A percentile compares a stretch with the other conserved stretches of the same genome.
Conservation (phyloP, 2,888 invertebrate species). For the Cerceris ruficornis region DNA sequence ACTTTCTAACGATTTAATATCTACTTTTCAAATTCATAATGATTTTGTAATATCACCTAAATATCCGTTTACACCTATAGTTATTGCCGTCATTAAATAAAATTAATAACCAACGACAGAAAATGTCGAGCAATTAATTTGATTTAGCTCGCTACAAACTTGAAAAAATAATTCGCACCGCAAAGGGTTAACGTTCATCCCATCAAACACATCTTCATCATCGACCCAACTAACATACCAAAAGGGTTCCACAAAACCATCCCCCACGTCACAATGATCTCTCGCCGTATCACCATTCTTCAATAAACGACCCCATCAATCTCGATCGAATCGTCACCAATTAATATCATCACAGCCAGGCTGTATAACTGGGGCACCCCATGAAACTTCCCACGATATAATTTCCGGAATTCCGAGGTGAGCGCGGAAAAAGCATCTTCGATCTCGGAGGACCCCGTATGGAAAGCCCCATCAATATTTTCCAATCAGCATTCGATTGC, state of each 20-base stretch:
- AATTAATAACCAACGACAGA: too few relatives aligned
- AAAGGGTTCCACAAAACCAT: too few relatives aligned
- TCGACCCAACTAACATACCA: not conserved
- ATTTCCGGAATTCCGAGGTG: conserved; percentile 59
- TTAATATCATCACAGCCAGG: conserved; percentile 36
- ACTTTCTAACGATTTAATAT: too few relatives aligned
- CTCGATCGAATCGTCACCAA: conserved; percentile 14
- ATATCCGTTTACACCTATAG: too few relatives aligned
- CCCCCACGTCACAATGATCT: not conserved
- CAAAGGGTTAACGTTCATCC: not conserved
- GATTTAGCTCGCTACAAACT: too few relatives aligned
- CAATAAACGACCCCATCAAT: conserved; percentile 6
- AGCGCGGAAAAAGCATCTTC: conserved; percentile 53
- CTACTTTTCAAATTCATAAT: too few relatives aligned
- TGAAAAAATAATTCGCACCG: too few relatives aligned
- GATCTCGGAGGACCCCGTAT: conserved; percentile 28
- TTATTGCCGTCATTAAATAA: too few relatives aligned
- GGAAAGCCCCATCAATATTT: conserved; percentile 77
- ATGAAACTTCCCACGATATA: conserved; percentile 46
- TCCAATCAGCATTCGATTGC: conserved; percentile 79
- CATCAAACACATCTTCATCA: not conserved
- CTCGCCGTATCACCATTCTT: not conserved
- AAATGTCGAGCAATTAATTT: too few relatives aligned
- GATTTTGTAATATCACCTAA: too few relatives aligned
- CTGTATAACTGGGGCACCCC: conserved; percentile 13